Conservation (phyloP, 2,113 vertebrate species). For the Acrocephalus kingi region DNA sequence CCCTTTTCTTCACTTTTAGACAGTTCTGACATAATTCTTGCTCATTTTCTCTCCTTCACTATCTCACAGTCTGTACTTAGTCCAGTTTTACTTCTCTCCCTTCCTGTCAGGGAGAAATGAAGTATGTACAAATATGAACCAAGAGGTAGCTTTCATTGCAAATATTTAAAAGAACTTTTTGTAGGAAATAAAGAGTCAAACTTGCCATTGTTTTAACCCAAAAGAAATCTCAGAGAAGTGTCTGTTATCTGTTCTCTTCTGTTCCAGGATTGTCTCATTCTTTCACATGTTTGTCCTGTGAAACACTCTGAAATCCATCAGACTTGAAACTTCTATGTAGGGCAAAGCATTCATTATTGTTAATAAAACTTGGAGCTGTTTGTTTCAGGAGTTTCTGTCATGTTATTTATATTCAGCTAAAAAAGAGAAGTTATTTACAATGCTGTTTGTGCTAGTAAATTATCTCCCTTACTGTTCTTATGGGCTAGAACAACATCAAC, state of each 20-base stretch:
- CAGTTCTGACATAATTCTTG: background rate
- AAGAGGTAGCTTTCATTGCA: background rate
- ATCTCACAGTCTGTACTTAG: background rate
- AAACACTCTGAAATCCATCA: background rate
- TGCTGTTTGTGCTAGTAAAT: background rate
- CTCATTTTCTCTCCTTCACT: background rate
- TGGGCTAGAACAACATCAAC: background rate
- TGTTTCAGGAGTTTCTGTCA: background rate
- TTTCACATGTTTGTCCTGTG: background rate
- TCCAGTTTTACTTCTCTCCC: background rate
- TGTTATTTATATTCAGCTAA: conserved; percentile 11
- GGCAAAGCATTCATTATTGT: conserved; percentile 2
- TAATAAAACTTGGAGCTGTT: background rate
- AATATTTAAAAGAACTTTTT: background rate
- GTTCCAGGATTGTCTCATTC: background rate
- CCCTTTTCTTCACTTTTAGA: background rate
- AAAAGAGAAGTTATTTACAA: background rate
- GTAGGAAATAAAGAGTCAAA: background rate
- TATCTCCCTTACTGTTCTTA: background rate
- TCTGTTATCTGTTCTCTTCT: background rate
- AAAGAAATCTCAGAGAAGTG: background rate
- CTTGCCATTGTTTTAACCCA: background rate
- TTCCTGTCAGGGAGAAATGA: background rate
- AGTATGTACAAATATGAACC: background rate
- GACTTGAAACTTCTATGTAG: background rate